Percentiles rank a stretch among this genome's conserved stretches.
Evolutionary conservation across 2,113 vertebrate species (phyloP).

Genomic region (Eclectus roratus): DNA sequence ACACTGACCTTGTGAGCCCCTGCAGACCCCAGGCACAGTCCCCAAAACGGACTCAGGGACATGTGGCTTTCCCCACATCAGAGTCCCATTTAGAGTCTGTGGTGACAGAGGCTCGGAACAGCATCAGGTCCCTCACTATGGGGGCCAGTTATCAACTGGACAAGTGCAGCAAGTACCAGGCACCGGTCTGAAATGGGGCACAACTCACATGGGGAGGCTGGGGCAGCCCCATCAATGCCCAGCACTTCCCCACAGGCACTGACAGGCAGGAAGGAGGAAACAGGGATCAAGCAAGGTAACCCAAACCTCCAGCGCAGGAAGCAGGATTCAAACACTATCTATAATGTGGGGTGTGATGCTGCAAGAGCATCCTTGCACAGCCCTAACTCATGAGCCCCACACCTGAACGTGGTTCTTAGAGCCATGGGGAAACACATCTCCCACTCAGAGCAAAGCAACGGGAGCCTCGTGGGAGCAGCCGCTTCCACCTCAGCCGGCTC

Average conservation of each 20-base stretch:
- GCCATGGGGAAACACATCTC: background rate
- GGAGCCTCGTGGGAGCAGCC: background rate
- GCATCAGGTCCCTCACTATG: too few relatives aligned
- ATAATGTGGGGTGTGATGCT: background rate
- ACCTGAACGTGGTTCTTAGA: background rate
- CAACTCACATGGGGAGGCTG: rapidly evolving
- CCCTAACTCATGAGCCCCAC: background rate
- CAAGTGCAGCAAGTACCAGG: background rate
- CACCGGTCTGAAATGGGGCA: background rate
- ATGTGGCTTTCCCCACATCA: background rate
- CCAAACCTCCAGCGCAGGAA: background rate
- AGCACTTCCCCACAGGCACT: background rate
- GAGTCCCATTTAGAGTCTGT: background rate
- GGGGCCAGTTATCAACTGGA: background rate
- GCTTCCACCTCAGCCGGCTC: background rate
- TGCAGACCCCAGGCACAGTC: background rate
- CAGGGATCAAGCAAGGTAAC: background rate
- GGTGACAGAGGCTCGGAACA: background rate
- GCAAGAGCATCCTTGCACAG: background rate
- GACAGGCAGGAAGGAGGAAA: background rate
- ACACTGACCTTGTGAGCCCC: background rate
- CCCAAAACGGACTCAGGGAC: background rate
- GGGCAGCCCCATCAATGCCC: background rate
- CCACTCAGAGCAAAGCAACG: rapidly evolving
- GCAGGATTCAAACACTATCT: background rate